These are phyloP conservation scores for Chlorospingus semifuscus DNA, from an alignment of 2,797 vertebrate species.

Conservation along the genomic window DNA sequence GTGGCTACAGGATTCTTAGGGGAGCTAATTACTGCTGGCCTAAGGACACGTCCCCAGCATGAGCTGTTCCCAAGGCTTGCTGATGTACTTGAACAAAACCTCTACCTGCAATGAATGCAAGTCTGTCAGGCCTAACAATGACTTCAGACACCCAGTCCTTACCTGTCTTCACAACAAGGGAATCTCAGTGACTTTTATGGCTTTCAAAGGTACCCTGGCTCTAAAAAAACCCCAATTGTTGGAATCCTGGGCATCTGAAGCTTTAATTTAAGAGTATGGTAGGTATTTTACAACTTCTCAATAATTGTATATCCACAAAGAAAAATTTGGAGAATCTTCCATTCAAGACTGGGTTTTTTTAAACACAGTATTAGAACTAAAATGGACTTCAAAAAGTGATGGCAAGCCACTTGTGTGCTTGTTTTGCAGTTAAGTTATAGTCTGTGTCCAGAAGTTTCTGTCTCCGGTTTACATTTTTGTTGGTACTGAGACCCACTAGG, in stretches of 20 bases:
- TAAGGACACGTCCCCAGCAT: neutral
- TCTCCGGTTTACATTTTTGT: neutral
- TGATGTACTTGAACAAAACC: neutral
- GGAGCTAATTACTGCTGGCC: slow-evolving; percentile 26
- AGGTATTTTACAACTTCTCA: neutral
- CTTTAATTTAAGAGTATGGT: neutral
- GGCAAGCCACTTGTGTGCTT: neutral
- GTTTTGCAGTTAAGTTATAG: neutral
- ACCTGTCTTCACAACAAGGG: neutral
- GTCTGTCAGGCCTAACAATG: neutral
- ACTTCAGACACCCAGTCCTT: neutral
- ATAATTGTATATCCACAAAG: neutral
- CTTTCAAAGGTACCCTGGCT: neutral
- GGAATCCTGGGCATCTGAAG: neutral
- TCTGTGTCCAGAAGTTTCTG: neutral
- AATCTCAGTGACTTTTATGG: neutral
- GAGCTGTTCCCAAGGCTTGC: neutral
- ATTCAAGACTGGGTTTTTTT: neutral
- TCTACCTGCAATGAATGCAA: neutral
- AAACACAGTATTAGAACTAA: neutral
- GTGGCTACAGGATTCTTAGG: neutral
- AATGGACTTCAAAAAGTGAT: neutral
- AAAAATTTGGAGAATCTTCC: neutral
- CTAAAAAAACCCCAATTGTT: neutral
- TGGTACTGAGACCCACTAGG: neutral